A percentile compares a stretch with the other conserved stretches of the same genome.
Evolutionary conservation across 2,888 invertebrate genomes (phyloP).

Genomic region (Watsonalla binaria): DNA sequence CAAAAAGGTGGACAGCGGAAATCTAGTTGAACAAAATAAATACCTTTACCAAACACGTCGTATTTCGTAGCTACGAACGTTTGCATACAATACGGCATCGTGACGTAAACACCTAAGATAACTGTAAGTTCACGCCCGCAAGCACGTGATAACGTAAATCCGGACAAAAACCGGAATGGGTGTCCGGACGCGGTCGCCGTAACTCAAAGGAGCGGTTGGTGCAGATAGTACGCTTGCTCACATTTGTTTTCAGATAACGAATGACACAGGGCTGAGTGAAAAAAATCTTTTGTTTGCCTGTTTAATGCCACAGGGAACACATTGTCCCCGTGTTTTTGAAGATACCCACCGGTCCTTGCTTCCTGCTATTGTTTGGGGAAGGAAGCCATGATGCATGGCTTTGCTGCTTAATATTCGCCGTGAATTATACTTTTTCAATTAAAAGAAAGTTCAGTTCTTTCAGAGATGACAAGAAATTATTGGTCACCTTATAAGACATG

Average conservation of each 20-base stretch:
- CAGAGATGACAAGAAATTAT: too few relatives aligned
- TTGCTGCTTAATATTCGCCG: too few relatives aligned
- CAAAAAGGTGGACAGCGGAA: too few relatives aligned
- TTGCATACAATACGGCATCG: background rate
- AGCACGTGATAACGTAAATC: conserved; percentile 2
- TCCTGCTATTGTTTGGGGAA: background rate
- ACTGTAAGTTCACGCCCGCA: background rate
- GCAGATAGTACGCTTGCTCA: background rate
- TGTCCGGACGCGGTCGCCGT: conserved; percentile 15
- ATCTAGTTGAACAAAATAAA: too few relatives aligned
- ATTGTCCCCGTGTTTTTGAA: background rate
- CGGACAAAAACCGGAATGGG: conserved; percentile 11
- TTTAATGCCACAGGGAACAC: background rate
- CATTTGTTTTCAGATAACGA: background rate
- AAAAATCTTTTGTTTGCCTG: background rate
- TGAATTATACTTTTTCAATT: too few relatives aligned
- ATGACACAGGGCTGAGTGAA: background rate
- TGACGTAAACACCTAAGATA: background rate
- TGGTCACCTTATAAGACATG: too few relatives aligned
- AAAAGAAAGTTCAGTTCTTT: too few relatives aligned
- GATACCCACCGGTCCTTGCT: background rate
- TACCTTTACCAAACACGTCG: background rate
- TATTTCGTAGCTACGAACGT: background rate
- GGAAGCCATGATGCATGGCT: too few relatives aligned
- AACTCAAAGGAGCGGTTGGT: conserved; percentile 15